Percentiles rank a stretch among this genome's conserved stretches.
phyloP scores from a whole-genome alignment of 2,888 invertebrate species.

The Phalangium opilio region DNA sequence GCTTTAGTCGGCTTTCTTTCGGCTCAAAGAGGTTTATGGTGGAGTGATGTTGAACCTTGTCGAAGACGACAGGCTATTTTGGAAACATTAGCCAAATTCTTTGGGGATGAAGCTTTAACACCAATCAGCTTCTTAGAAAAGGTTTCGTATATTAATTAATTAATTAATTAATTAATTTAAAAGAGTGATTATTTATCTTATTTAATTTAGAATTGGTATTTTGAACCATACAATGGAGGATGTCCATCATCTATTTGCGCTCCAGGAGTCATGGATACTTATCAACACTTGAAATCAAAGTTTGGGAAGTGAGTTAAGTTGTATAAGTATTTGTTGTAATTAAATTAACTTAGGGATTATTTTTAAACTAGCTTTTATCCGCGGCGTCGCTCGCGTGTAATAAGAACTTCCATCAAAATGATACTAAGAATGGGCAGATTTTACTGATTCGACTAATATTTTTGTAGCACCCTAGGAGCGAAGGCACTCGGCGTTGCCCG shows the following conservation, averaged over 20 bases:
- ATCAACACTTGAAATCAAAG: neutral
- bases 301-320: neutral
- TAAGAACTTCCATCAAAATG: too few species aligned
- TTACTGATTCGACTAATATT: too few species aligned
- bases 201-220: neutral
- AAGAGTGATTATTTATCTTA: too few species aligned
- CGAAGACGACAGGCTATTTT: neutral
- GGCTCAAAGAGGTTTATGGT: neutral
- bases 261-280: neutral
- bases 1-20: neutral
- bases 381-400: too few species aligned
- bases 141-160: too few species aligned
- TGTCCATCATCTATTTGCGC: neutral
- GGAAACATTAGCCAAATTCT: neutral
- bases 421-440: too few species aligned
- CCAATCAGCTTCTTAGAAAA: neutral
- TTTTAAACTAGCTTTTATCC: too few species aligned
- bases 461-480: too few species aligned
- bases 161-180: neutral
- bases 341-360: too few species aligned
- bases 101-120: neutral
- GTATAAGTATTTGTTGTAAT: too few species aligned
- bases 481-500: too few species aligned
- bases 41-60: neutral
- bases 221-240: neutral